Evolutionary conservation across 2,888 invertebrate species (phyloP).

Genomic region (Lycia hirtaria): DNA sequence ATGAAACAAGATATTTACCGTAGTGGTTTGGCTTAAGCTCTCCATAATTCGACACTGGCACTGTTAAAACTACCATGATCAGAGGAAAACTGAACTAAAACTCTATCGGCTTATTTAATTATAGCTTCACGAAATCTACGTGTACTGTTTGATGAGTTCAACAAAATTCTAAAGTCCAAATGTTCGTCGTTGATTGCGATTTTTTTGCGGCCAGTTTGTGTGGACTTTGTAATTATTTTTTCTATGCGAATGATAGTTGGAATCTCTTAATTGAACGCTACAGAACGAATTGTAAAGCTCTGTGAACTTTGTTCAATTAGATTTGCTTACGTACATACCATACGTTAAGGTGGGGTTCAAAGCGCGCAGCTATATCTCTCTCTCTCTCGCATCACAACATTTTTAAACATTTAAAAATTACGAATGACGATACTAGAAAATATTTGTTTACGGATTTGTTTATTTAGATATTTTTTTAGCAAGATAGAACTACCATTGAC

Average conservation of each 20-base stretch:
- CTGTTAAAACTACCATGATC: constrained; percentile 3
- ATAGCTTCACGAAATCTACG: neutral
- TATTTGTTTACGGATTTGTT: too few species aligned
- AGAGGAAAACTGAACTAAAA: neutral
- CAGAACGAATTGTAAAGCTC: neutral
- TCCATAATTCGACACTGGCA: neutral
- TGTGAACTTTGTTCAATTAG: neutral
- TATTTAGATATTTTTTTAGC: too few species aligned
- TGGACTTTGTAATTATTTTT: constrained; percentile 7
- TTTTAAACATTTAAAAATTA: too few species aligned
- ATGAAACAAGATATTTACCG: neutral
- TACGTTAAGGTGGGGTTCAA: neutral
- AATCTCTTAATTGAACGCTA: neutral
- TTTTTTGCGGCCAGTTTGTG: neutral
- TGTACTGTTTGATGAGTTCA: neutral
- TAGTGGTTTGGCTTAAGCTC: constrained; percentile 2
- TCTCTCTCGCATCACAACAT: too few species aligned
- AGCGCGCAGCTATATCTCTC: too few species aligned
- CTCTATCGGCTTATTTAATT: neutral
- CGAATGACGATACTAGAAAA: too few species aligned
- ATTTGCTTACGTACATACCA: neutral
- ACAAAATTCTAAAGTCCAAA: neutral
- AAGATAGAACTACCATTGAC: too few species aligned
- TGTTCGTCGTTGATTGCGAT: neutral
- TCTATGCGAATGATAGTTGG: neutral